phyloP scores from a whole-genome alignment of 2,797 vertebrate species.

The Lepus oiostolus region DNA sequence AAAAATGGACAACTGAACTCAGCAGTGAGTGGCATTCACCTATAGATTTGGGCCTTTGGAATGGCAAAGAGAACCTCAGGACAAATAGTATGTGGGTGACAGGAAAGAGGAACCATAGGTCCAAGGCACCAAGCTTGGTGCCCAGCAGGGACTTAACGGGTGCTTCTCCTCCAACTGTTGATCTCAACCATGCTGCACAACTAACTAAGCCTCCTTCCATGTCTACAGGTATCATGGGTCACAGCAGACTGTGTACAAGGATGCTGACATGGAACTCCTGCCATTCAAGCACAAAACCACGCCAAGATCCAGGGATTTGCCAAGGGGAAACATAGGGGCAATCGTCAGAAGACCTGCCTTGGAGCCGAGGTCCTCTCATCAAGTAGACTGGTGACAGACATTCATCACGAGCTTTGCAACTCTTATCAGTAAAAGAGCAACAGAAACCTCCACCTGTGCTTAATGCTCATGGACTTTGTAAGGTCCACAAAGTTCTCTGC shows the following conservation, averaged over 20 bases:
- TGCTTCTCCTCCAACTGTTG: background rate
- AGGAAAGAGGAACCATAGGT: background rate
- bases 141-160: background rate
- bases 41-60: background rate
- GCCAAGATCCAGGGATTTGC: background rate
- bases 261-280: background rate
- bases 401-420: constrained; percentile 7
- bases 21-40: background rate
- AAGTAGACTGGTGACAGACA: background rate
- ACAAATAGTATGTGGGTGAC: background rate
- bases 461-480: background rate
- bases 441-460: background rate
- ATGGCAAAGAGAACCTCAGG: background rate
- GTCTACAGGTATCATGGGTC: fast-evolving
- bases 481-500: background rate
- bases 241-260: fast-evolving
- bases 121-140: background rate
- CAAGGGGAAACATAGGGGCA: background rate
- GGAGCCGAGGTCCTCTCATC: background rate
- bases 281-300: background rate
- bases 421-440: background rate
- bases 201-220: background rate
- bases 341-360: background rate
- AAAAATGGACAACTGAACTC: background rate
- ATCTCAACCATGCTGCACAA: background rate